Percentiles rank a stretch among this genome's conserved stretches.
Conservation (phyloP, 37 sponge, comb jelly and placozoan genomes). For the Theonella swinhoei region DNA sequence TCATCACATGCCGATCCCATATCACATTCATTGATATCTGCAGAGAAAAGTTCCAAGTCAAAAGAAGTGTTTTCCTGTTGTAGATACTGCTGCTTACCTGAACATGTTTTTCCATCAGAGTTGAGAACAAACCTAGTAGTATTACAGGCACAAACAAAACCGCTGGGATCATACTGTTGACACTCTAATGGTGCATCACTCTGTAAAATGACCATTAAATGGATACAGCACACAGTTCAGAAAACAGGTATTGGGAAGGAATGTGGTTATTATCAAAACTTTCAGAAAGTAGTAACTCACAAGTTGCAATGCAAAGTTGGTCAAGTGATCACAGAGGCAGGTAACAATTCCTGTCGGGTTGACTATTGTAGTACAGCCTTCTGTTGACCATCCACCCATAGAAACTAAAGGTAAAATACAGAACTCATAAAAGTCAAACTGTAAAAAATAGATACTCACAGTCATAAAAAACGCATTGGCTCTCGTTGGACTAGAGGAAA, state of each 20-base stretch:
- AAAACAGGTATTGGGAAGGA: no score
- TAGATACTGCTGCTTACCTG: no score
- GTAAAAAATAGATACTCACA: neutral
- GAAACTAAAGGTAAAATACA: neutral
- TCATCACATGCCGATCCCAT: neutral
- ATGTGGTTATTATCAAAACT: no score
- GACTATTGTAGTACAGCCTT: conserved; percentile 23
- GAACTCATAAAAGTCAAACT: no score
- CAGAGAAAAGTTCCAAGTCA: neutral
- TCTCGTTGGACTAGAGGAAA: neutral
- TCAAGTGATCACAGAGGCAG: conserved; percentile 44
- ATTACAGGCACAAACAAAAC: neutral
- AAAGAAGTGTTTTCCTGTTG: neutral
- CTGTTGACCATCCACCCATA: conserved; percentile 26
- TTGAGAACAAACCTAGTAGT: neutral
- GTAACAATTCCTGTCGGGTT: neutral
- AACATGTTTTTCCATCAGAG: neutral
- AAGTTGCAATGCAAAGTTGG: conserved; percentile 33
- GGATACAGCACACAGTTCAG: no score
- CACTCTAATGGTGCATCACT: neutral
- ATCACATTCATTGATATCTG: neutral
- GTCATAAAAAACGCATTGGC: neutral
- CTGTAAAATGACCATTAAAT: neutral
- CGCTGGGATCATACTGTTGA: neutral
- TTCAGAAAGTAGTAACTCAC: neutral